Conservation (phyloP, 1,140 invertebrate species). For the Halictus rubicundus region DNA sequence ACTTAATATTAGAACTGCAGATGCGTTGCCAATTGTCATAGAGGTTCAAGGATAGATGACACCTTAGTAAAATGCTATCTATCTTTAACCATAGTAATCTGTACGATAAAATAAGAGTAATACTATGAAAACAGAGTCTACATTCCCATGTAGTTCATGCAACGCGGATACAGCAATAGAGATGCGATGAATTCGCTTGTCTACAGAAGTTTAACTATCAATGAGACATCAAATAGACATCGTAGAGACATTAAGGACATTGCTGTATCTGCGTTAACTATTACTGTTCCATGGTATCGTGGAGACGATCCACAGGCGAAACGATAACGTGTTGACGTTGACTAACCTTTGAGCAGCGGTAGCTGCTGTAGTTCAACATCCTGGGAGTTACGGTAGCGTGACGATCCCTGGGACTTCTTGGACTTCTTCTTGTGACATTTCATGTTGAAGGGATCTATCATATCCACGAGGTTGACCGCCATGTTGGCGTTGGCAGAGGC, state of each 20-base stretch:
- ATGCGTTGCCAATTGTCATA: conserved; percentile 36
- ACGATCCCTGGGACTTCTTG: conserved; percentile 95
- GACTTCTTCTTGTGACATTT: conserved; percentile 95
- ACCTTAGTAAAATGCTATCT: background rate
- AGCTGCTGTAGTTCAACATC: conserved; percentile 93
- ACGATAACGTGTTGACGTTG: background rate
- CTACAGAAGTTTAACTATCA: background rate
- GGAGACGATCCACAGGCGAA: background rate
- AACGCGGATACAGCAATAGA: background rate
- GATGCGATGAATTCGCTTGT: background rate
- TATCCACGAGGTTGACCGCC: conserved; percentile 94
- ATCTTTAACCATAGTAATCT: background rate
- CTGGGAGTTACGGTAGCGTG: conserved; percentile 92
- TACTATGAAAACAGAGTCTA: background rate
- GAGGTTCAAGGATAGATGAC: conserved; percentile 29
- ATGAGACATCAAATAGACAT: background rate
- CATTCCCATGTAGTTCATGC: background rate
- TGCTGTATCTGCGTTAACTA: background rate
- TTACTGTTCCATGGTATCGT: background rate
- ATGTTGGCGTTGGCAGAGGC: conserved; percentile 79
- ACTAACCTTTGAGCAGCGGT: conserved; percentile 92
- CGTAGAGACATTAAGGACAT: too few relatives aligned
- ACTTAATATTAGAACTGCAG: conserved; percentile 32
- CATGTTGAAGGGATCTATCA: conserved; percentile 96
- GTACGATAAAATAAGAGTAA: background rate